Evolutionary conservation across 2,888 invertebrate species (phyloP).

Genomic region (Agriopis marginaria): DNA sequence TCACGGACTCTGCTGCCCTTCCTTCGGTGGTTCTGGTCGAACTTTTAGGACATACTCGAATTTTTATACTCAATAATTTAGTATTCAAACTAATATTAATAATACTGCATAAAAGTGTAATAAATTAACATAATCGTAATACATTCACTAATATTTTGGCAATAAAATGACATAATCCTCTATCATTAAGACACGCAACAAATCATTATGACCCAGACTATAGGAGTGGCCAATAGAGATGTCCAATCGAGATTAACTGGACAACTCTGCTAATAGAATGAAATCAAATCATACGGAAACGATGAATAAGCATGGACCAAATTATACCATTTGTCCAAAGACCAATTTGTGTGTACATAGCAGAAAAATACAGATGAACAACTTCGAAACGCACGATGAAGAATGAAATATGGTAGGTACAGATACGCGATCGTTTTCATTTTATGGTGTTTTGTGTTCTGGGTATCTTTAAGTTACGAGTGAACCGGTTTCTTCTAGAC

Average conservation of each 20-base stretch:
- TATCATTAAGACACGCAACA: constrained; percentile 1
- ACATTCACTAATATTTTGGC: constrained; percentile 10
- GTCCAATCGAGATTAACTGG: constrained; percentile 43
- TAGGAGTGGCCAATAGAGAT: constrained; percentile 46
- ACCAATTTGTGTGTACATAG: background rate
- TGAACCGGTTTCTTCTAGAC: too few relatives aligned
- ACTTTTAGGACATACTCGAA: too few relatives aligned
- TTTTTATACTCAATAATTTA: background rate
- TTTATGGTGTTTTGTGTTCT: too few relatives aligned
- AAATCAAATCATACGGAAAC: constrained; percentile 18
- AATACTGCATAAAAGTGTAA: constrained; percentile 14
- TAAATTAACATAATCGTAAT: constrained; percentile 11
- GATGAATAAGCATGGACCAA: constrained; percentile 41
- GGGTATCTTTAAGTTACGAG: too few relatives aligned
- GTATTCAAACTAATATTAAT: background rate
- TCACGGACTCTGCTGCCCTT: too few relatives aligned
- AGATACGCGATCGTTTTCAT: too few relatives aligned
- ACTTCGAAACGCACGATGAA: background rate
- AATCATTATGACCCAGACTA: constrained; percentile 33
- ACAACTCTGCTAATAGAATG: constrained; percentile 53
- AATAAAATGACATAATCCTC: constrained; percentile 17
- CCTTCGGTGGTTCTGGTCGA: too few relatives aligned
- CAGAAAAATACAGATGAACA: constrained; percentile 7
- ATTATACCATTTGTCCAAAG: constrained; percentile 16
- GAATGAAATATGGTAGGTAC: too few relatives aligned